Percentiles rank a stretch among this genome's conserved stretches.
Conservation (phyloP, 2,113 vertebrate genomes). For the Elgaria multicarinata region DNA sequence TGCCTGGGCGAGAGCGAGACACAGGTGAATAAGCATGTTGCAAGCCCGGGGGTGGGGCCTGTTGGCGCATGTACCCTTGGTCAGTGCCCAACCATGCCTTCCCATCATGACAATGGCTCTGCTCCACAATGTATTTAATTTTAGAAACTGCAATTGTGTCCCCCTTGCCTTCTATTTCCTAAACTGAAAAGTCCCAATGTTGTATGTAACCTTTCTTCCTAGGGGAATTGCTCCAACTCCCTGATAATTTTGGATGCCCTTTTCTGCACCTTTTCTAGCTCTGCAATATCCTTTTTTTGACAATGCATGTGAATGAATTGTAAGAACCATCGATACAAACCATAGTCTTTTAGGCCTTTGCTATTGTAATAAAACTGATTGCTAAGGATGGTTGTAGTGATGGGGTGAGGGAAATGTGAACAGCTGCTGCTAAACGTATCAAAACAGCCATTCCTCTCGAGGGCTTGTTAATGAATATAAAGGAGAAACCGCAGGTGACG, state of each 20-base stretch:
- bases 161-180: too few relatives aligned
- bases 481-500: background rate
- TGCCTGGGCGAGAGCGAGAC: too few relatives aligned
- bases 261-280: background rate
- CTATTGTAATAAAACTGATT: slow-evolving; percentile 8
- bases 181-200: too few relatives aligned
- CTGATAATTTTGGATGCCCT: background rate
- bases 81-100: too few relatives aligned
- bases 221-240: background rate
- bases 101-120: too few relatives aligned
- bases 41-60: too few relatives aligned
- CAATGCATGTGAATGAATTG: background rate
- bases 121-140: too few relatives aligned
- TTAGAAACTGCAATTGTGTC: too few relatives aligned
- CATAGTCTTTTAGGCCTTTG: background rate
- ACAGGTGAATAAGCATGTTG: too few relatives aligned
- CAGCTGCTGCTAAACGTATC: slow-evolving; percentile 23
- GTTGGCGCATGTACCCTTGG: too few relatives aligned
- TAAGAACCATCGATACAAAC: background rate
- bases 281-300: background rate
- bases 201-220: too few relatives aligned
- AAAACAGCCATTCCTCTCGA: slow-evolving; percentile 9
- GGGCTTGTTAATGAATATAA: slow-evolving; percentile 15
- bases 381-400: background rate
- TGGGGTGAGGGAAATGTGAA: background rate